A percentile compares a stretch with the other conserved stretches of the same genome.
Conservation (phyloP, 2,113 vertebrate genomes). For the Tilapia sparmanii region DNA sequence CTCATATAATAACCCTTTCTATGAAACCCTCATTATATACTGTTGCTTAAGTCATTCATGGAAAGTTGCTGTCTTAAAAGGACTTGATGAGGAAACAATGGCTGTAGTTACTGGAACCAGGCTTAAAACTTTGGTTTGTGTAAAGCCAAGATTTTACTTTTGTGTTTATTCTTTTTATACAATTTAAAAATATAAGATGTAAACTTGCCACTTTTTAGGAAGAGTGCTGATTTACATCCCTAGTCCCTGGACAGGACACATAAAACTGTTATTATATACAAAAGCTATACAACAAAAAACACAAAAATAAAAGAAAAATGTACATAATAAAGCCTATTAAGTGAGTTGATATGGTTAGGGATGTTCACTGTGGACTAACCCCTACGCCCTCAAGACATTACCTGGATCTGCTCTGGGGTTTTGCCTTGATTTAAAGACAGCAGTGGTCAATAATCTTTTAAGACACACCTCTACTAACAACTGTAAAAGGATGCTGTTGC, state of each 20-base stretch:
- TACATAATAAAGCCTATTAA: neutral
- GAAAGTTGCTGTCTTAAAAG: neutral
- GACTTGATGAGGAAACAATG: neutral
- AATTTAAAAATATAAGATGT: neutral
- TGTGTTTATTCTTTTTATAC: neutral
- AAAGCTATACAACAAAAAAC: neutral
- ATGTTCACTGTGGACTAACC: neutral
- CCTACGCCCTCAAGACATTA: neutral
- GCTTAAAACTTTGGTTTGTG: neutral
- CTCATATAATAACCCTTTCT: neutral
- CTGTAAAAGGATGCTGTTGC: neutral
- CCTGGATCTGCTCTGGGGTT: neutral
- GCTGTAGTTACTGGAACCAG: neutral
- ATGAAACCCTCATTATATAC: neutral
- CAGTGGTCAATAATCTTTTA: neutral
- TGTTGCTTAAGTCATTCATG: neutral
- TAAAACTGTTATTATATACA: neutral
- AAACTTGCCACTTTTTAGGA: neutral
- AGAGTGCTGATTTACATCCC: neutral
- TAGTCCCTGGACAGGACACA: neutral
- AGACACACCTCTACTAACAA: neutral
- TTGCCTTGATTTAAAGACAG: neutral
- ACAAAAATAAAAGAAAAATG: neutral
- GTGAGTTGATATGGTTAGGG: neutral
- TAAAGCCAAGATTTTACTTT: neutral